phyloP scores from a whole-genome alignment of 2,797 vertebrate genomes.

The Pelochelys cantorii region DNA sequence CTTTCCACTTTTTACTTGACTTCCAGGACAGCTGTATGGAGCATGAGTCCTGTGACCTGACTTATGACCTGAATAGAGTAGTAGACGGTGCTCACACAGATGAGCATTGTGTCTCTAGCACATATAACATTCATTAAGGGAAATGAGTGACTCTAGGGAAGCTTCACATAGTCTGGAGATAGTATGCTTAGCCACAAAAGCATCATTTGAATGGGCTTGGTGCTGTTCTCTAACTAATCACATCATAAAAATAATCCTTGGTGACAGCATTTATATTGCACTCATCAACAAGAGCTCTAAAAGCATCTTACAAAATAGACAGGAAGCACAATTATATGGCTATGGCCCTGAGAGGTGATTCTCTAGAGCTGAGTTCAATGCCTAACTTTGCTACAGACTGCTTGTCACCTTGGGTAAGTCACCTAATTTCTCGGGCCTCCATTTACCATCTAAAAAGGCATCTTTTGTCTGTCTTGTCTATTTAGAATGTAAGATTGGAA shows the following conservation, averaged over 20 bases:
- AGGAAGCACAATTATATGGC: neutral
- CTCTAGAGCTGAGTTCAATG: too few species aligned
- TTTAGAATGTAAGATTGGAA: neutral
- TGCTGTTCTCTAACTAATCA: neutral
- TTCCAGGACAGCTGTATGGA: neutral
- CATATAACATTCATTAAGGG: rapidly evolving
- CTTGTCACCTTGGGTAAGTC: neutral
- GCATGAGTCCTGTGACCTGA: neutral
- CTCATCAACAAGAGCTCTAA: neutral
- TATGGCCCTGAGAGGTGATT: neutral
- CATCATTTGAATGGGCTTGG: neutral
- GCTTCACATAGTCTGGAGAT: rapidly evolving
- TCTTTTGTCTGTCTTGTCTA: neutral
- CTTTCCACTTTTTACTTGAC: neutral
- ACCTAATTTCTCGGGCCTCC: neutral
- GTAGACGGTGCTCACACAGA: rapidly evolving
- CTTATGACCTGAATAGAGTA: rapidly evolving
- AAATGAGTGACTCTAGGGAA: neutral
- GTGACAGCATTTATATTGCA: neutral
- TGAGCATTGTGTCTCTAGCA: rapidly evolving
- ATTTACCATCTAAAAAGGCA: neutral
- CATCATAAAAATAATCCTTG: rapidly evolving
- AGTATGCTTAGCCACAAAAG: neutral
- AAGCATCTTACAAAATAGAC: neutral
- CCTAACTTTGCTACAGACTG: neutral